phyloP scores from a whole-genome alignment of 2,797 vertebrate genomes.

The Benthosema pterotum region DNA sequence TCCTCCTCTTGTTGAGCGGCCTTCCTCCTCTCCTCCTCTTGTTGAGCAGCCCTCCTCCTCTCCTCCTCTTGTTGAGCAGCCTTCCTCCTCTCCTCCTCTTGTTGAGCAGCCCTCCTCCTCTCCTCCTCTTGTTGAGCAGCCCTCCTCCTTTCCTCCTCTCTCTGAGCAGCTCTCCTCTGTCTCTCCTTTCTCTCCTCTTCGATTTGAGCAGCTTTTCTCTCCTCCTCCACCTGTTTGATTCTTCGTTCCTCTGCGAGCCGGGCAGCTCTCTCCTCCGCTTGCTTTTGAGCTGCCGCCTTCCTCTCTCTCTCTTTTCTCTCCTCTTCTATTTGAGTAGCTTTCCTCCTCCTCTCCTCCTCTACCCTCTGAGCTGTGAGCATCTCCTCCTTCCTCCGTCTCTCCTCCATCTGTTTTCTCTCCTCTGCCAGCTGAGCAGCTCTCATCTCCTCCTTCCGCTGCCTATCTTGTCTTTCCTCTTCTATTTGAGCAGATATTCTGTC shows the following conservation, averaged over 20 bases:
- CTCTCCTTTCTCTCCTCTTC: conserved; percentile 9
- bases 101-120: conserved; percentile 9
- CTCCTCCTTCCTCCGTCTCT: neutral
- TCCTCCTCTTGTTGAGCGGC: conserved; percentile 21
- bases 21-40: no score
- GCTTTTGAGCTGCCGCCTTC: conserved; percentile 24
- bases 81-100: conserved; percentile 6
- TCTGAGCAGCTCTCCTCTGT: neutral
- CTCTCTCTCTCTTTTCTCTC: conserved; percentile 10
- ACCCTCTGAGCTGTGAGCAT: neutral
- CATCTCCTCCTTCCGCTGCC: conserved; percentile 7
- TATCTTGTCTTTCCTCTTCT: conserved; percentile 9
- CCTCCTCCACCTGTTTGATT: conserved; percentile 10
- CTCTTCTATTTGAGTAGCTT: neutral
- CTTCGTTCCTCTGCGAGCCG: neutral
- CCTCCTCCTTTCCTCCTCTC: no score
- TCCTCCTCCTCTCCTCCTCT: neutral
- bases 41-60: neutral
- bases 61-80: conserved; percentile 18
- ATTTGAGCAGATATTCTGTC: neutral
- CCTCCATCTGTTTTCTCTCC: conserved; percentile 2
- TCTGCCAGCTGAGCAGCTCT: neutral
- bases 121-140: conserved; percentile 21
- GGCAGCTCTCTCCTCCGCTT: conserved; percentile 17
- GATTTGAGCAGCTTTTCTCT: conserved; percentile 1